Base-by-base conservation (phyloP, 2,888 invertebrate genomes). In the Yponomeuta plumbellus region DNA sequence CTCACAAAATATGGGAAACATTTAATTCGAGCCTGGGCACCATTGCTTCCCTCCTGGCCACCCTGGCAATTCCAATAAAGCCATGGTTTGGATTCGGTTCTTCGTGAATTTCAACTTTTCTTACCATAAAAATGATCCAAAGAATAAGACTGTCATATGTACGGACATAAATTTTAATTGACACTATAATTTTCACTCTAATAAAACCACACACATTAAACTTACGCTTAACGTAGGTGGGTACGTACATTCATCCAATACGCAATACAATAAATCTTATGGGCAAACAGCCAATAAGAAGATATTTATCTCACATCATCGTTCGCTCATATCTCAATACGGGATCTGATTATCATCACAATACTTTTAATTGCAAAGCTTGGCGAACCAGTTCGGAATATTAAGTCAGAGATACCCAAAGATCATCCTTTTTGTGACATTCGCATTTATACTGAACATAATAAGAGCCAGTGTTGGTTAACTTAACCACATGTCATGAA, bases 251-350 rank as follows among this genome's bases (percentile, higher is more conserved):
- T 66, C 52, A 23, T 22, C 64, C 64, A 62, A 66, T 64, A 68
- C 68, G 67, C 68, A 68, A 62, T 73, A 76, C 79, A 61, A 80
- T 81, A 77, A 80, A 80, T 80, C 79, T 78, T 77, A 70, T 71
- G 73, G 73, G 75, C 74, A 74, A 76, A 80, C 76, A 80, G 74
- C 75, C 76, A 80, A 81, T 78, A 79, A 77, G 74, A 76, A 75
- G 81, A 79, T 81, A 73, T 73, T 80, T 77, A 81, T 81, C 81
- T 76, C 72, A 73, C 73, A 75, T 80, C 81, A 80, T 72, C 74
- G 69, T 67, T 67, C 72, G 70, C 76, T 59, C 65, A 62, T 66
- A 66, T 65, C 78, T 78, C 72, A 74, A 75, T 75, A 76, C 76
- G 77, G 74, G 74, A 81, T 80, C 78, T 77, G 73, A 74, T 76